Percentiles rank a stretch among this genome's conserved stretches.
phyloP scores from a whole-genome alignment of 2,888 invertebrate species.

The Endotricha flammealis region DNA sequence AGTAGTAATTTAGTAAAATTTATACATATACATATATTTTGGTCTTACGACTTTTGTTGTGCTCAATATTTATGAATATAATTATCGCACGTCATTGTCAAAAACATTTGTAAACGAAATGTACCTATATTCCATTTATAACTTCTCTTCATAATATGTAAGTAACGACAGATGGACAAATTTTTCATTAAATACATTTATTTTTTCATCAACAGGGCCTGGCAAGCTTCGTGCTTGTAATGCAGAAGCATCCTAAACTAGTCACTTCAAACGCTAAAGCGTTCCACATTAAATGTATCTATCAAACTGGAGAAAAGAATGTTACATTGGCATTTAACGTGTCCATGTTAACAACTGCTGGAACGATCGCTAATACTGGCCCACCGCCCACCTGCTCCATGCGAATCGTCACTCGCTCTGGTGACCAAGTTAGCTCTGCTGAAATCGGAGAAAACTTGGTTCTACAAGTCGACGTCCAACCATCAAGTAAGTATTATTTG shows the following conservation, averaged over 20 bases:
- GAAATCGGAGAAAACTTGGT: slow-evolving; percentile 94
- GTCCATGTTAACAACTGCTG: slow-evolving; percentile 96
- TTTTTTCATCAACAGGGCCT: slow-evolving; percentile 87
- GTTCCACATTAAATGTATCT: slow-evolving; percentile 96
- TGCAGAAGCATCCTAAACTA: slow-evolving; percentile 97
- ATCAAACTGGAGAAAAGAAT: slow-evolving; percentile 95
- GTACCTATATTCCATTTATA: no score
- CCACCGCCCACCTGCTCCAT: slow-evolving; percentile 95
- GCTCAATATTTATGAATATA: no score
- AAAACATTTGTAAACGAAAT: no score
- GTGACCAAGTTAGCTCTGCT: slow-evolving; percentile 92
- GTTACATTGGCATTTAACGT: slow-evolving; percentile 96
- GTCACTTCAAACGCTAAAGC: slow-evolving; percentile 97
- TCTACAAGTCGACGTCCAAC: slow-evolving; percentile 90
- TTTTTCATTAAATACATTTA: no score
- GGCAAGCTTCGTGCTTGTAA: slow-evolving; percentile 94
- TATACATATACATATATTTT: no score
- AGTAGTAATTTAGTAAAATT: no score
- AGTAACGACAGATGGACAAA: no score
- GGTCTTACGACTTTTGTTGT: no score
- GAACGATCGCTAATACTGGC: slow-evolving; percentile 96
- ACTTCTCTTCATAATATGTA: no score
- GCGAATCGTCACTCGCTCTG: slow-evolving; percentile 92
- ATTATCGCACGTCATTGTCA: no score
- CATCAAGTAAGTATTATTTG: slow-evolving; percentile 82